Evolutionary conservation across 2,113 vertebrate genomes (phyloP), one percentile per base, ranked within the genome.

Genomic region (Butastur rufipennis): DNA sequence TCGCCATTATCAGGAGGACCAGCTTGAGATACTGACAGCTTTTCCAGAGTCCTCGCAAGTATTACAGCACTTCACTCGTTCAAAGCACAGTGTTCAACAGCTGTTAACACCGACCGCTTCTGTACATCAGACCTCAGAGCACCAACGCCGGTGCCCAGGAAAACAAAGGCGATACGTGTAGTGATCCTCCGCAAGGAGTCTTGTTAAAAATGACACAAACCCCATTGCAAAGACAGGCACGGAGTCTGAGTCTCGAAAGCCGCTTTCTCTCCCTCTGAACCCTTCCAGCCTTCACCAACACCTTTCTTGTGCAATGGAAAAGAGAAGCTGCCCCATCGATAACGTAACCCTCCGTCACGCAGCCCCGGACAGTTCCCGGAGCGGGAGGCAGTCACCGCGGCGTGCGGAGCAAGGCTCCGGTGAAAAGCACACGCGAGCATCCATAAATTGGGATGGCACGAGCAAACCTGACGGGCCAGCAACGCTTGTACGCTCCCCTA

Each of bases 371-470:
- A 2, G 18, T 12, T 81, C 32, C 50, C 5, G 1, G 45, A 88
- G 82, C 21, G 2, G 58, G 22, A 75, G 55, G 43, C 43, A 58
- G 29, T 3, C 42, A 4, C 23, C 26, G 79, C 8, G 32, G 70
- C 1, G 1, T 17, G 55, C 0, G 2, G 71, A 73, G 45, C 53
- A 17, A 40, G 17, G 59, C n/a, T 48, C 40, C 0, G 0, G 21
- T 21, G 63, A 82, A 62, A 94, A 77, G 13, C 75, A 83, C 50
- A 11, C 0, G 0, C 0, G 0, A 29, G 12, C 23, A 29, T 53
- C 68, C 32, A 1, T 23, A 25, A 77, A 80, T 5, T 5, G 22
- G 34, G 59, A 50, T 14, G 55, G 71, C 67, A 34, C 0, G 9
- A 55, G 50, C 59, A 83, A 95, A 66, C 52, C 21, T 45, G 10